Evolutionary conservation across 2,888 invertebrate genomes (phyloP).

Genomic region (Sinhomidia bicolor): DNA sequence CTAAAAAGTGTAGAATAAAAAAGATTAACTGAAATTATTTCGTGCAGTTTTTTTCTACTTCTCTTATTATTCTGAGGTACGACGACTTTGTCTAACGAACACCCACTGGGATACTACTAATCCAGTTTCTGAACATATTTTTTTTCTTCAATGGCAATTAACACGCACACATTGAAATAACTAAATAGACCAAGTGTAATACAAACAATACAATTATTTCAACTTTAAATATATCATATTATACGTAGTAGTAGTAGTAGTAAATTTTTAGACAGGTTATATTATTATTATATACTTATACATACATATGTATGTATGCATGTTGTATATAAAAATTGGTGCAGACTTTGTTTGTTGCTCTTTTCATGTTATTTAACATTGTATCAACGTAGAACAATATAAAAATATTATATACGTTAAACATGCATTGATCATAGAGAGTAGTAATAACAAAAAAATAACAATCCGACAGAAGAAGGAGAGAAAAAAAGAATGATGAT

Average conservation of each 20-base stretch:
- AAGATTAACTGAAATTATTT: conserved; percentile 26
- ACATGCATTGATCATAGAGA: no score
- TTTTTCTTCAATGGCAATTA: conserved; percentile 60
- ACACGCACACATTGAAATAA: conserved; percentile 57
- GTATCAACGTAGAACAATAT: no score
- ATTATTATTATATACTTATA: no score
- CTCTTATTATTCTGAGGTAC: no score
- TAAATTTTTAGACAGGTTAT: no score
- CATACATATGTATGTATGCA: no score
- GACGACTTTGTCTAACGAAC: conserved; percentile 64
- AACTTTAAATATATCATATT: not conserved
- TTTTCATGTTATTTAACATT: no score
- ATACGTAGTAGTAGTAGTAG: no score
- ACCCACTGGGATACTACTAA: conserved; percentile 65
- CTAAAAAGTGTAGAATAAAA: not conserved
- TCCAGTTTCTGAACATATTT: conserved; percentile 49
- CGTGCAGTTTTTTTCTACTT: conserved; percentile 38
- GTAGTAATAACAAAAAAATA: no score
- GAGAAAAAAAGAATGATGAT: conserved; percentile 53
- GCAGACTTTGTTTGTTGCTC: no score
- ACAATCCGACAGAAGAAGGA: conserved; percentile 86
- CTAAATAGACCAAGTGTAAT: conserved; percentile 43
- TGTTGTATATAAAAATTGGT: no score
- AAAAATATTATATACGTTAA: no score
- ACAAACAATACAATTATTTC: conserved; percentile 37